Base-by-base conservation (phyloP, 1,140 invertebrate genomes). In the Anadara kagoshimensis region DNA sequence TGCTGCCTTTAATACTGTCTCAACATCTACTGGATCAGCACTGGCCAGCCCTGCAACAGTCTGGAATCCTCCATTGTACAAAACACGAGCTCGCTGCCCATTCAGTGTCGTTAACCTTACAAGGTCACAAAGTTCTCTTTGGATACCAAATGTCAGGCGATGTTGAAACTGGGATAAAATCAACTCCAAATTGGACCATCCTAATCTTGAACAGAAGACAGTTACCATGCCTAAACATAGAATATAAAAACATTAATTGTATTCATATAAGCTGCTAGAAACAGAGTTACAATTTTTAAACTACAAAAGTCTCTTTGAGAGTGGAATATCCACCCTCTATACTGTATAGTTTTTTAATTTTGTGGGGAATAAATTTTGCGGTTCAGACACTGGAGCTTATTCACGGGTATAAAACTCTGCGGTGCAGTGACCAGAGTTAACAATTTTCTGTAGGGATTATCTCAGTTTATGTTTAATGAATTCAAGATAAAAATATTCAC, bases 81-180 rank as follows among this genome's bases (percentile, higher is more conserved):
- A 89, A 44, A 93, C 92, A 84, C 98, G 91, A 0, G 97, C 97
- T 75, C 94, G 92, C 70, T 94, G 91, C 1, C 95, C 95, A 89
- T 96, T 97, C 45, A 99, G 88, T 78, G 93, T 92, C 11, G 94
- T 92, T 45, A 99, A 89, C 74, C 94, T 92, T 89, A 99, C 94
- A 47, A 99, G 91, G 86, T 99, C 97, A 69, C 97, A 92, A 7
- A 99, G 90, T 86, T 99, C 97, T 58, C 94, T 92, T 80, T 96
- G 94, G 44, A 99, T 94, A 14, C 98, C 98, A 90, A 99, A 99
- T 79, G 96, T 95, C 26, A 99, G 91, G 20, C 98, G 93, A 78
- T 94, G 93, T 91, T 98, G 96, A 89, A 99, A 99, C 88, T 98
- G 95, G 7, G 93, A 93, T 16, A 99, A 92, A 3, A 99, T 90